Percentiles rank a stretch among this genome's conserved stretches.
These are phyloP conservation scores for Caenorhabditis inopinata DNA, from an alignment of 1,140 invertebrate genomes.

Conservation along the genomic window DNA sequence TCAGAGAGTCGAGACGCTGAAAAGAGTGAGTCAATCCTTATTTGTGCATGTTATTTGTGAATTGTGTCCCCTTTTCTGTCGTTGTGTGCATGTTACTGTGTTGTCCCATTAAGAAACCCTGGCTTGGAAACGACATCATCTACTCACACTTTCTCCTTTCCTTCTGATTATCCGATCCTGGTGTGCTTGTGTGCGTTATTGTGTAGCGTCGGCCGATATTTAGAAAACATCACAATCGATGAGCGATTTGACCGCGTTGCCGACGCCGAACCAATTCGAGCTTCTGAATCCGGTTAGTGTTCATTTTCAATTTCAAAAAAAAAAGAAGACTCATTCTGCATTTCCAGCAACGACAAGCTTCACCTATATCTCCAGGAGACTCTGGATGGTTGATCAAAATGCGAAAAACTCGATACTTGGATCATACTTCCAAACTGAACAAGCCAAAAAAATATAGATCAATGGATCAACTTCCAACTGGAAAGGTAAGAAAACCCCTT, in stretches of 20 bases:
- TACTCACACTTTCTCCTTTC: conserved; percentile 5
- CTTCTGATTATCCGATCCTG: not conserved
- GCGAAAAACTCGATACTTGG: conserved; percentile 34
- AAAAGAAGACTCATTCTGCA: not conserved
- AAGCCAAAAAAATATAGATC: not conserved
- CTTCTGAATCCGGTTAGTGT: not conserved
- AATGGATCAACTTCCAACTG: conserved; percentile 9
- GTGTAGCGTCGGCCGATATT: not conserved
- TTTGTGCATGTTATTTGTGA: conserved; percentile 31
- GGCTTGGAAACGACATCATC: not conserved
- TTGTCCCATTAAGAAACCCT: not conserved
- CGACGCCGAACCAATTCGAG: not conserved
- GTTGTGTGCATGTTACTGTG: not conserved
- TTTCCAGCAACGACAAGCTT: conserved; percentile 14
- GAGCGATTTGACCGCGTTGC: not conserved
- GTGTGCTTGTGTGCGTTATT: not conserved
- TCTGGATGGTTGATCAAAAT: conserved; percentile 31
- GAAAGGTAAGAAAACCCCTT: conserved; percentile 13
- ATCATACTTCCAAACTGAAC: conserved; percentile 1
- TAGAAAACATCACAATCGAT: conserved; percentile 23
- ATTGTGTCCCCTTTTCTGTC: conserved; percentile 31
- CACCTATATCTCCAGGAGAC: conserved; percentile 30
- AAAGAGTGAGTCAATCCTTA: conserved; percentile 56
- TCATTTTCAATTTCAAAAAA: not conserved
- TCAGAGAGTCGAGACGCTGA: conserved; percentile 60